phyloP scores from a whole-genome alignment of 2,888 invertebrate genomes.

The Shargacucullia verbasci region DNA sequence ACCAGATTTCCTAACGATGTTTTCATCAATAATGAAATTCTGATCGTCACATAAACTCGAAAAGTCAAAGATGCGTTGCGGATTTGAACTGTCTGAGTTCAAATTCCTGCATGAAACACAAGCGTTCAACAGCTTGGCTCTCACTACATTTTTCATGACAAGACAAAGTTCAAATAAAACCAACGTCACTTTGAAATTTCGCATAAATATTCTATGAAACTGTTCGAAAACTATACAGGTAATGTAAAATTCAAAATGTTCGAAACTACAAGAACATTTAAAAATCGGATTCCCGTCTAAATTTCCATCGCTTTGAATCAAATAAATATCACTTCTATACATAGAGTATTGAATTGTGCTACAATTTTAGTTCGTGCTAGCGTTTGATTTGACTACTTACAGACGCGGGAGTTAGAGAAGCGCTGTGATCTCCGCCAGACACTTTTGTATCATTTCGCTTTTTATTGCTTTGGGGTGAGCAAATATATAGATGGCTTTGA shows the following conservation, averaged over 20 bases:
- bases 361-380: constrained; percentile 51
- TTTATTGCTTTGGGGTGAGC: constrained; percentile 28
- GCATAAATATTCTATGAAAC: not conserved
- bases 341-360: constrained; percentile 30
- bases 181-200: no score
- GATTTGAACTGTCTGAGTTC: no score
- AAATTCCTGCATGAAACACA: no score
- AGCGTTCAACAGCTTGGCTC: no score
- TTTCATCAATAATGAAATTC: no score
- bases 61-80: no score
- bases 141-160: no score
- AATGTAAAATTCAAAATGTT: not conserved
- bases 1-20: no score
- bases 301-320: constrained; percentile 14
- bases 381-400: constrained; percentile 56
- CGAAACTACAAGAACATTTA: constrained; percentile 11
- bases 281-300: constrained; percentile 24
- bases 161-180: no score
- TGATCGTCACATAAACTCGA: no score
- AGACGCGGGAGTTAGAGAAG: constrained; percentile 37
- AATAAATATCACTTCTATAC: constrained; percentile 27
- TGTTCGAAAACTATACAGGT: not conserved
- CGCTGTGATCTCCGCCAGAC: constrained; percentile 43
- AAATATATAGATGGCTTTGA: constrained; percentile 13
- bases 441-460: constrained; percentile 43